These are phyloP conservation scores for Leucoma salicis DNA, from an alignment of 2,888 invertebrate species.

Conservation along the genomic window DNA sequence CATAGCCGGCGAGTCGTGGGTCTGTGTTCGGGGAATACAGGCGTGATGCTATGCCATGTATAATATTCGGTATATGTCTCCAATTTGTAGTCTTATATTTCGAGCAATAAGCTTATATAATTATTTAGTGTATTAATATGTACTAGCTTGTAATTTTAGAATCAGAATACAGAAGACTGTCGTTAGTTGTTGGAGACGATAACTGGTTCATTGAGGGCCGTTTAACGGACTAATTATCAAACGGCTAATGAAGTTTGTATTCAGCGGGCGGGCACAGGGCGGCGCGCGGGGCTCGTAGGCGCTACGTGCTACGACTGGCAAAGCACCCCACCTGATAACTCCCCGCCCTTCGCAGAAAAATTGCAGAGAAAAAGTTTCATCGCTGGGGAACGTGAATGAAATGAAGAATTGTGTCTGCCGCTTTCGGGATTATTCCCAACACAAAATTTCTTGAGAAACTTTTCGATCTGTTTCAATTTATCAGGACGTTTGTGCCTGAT, in stretches of 20 bases:
- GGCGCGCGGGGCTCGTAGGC: slow-evolving; percentile 57
- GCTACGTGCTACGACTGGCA: slow-evolving; percentile 76
- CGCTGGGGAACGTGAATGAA: slow-evolving; percentile 81
- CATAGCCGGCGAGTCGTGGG: too few relatives aligned
- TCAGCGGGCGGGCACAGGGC: slow-evolving; percentile 70
- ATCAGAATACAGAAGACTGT: slow-evolving; percentile 34
- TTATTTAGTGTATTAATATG: not conserved
- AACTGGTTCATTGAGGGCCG: slow-evolving; percentile 71
- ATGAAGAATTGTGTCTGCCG: slow-evolving; percentile 79
- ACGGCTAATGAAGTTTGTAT: slow-evolving; percentile 83
- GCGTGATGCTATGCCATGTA: too few relatives aligned
- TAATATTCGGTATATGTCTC: too few relatives aligned
- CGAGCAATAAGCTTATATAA: too few relatives aligned
- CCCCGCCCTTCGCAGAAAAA: slow-evolving; percentile 78
- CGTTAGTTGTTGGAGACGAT: slow-evolving; percentile 55
- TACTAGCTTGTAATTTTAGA: slow-evolving; percentile 7
- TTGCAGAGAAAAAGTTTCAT: slow-evolving; percentile 83
- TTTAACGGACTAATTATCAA: slow-evolving; percentile 83
- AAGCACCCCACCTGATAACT: slow-evolving; percentile 78
- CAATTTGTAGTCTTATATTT: too few relatives aligned
- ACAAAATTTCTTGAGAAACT: slow-evolving; percentile 70
- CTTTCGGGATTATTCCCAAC: slow-evolving; percentile 78
- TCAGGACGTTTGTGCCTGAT: slow-evolving; percentile 41
- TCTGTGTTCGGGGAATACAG: too few relatives aligned
- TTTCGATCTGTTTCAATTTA: slow-evolving; percentile 77